Evolutionary conservation across 2,797 vertebrate genomes (phyloP).

Genomic region (Perodicticus potto): DNA sequence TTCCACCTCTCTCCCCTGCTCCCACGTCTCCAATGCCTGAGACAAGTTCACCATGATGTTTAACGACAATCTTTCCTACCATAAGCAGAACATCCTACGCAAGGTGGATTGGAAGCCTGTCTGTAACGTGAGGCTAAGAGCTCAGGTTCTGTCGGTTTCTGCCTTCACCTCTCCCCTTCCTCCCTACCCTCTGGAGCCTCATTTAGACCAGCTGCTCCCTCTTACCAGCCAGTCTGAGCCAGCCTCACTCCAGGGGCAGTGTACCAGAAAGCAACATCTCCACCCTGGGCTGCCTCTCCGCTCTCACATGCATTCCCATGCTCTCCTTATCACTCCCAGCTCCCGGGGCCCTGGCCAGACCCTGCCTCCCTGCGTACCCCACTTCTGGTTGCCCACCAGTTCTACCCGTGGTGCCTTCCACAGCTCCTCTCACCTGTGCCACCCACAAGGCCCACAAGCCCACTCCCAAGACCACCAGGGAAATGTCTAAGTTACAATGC

Average conservation of each 20-base stretch:
- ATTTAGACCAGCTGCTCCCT: constrained; percentile 61
- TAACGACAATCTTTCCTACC: constrained; percentile 52
- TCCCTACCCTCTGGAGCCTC: not conserved
- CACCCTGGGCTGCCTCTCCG: constrained; percentile 61
- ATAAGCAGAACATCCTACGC: constrained; percentile 45
- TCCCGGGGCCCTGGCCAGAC: not conserved
- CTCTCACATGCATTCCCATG: not conserved
- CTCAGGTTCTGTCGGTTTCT: not conserved
- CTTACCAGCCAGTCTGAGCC: constrained; percentile 19
- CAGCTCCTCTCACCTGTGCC: not conserved
- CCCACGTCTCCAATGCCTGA: not conserved
- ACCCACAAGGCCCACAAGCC: not conserved
- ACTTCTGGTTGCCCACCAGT: accelerated
- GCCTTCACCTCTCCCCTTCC: not conserved
- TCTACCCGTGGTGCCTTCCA: not conserved
- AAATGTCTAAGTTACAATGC: not conserved
- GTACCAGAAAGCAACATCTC: constrained; percentile 73
- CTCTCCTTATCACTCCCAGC: not conserved
- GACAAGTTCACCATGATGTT: constrained; percentile 51
- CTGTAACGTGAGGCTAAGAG: not conserved
- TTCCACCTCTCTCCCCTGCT: not conserved
- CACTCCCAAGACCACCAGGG: not conserved
- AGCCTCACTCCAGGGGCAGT: constrained; percentile 75
- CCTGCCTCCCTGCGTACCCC: not conserved
- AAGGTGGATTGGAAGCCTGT: not conserved